Evolutionary conservation across 2,797 vertebrate species (phyloP).

Genomic region (Eupleurogrammus muticus): DNA sequence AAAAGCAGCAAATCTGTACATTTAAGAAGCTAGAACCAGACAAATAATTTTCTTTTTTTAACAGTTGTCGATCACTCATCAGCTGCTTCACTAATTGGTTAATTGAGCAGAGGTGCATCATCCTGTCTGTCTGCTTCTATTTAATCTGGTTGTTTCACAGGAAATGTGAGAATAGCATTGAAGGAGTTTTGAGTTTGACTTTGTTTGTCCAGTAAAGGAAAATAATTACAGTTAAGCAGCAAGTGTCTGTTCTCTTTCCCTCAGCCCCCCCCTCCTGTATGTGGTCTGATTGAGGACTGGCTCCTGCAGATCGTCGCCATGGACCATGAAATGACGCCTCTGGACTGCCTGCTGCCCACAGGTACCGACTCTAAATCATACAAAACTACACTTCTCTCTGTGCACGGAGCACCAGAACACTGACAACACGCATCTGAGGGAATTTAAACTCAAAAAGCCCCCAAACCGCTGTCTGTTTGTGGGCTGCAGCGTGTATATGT

Average conservation of each 20-base stretch:
- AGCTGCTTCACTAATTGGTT: background rate
- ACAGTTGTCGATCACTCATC: background rate
- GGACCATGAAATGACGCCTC: constrained; percentile 78
- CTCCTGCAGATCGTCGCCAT: constrained; percentile 62
- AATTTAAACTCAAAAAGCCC: constrained; percentile 55
- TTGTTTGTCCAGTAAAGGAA: no score
- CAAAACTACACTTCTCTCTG: no score
- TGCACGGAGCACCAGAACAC: background rate
- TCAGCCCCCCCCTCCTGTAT: constrained; percentile 59
- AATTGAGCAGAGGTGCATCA: background rate
- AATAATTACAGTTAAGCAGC: no score
- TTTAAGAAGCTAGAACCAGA: background rate
- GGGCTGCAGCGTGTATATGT: constrained; percentile 45
- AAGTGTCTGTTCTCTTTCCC: constrained; percentile 21
- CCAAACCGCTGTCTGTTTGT: constrained; percentile 58
- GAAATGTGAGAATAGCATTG: background rate
- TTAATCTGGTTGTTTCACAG: no score
- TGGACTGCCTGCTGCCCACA: constrained; percentile 84
- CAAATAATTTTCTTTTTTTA: background rate
- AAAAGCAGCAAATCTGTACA: no score
- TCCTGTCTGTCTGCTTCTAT: no score
- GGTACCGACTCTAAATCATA: constrained; percentile 67
- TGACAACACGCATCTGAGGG: constrained; percentile 52
- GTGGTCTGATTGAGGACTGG: constrained; percentile 43
- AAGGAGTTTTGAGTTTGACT: no score